These are phyloP conservation scores for Microcebus ravelobensis DNA, from an alignment of 2,113 vertebrate species.

Conservation along the genomic window DNA sequence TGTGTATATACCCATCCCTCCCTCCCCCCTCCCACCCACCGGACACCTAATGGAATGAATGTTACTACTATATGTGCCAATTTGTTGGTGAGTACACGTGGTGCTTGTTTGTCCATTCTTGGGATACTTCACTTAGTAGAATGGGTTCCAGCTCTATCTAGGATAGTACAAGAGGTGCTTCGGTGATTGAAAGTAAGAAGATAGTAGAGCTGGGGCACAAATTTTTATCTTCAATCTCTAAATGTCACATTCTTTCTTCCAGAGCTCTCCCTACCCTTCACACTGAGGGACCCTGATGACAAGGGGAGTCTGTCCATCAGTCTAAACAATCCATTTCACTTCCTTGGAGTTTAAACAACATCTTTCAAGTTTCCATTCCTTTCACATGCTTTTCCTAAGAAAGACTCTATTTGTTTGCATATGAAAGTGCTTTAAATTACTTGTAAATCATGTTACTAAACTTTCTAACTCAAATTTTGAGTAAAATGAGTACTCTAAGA, in stretches of 20 bases:
- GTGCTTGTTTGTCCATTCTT: too few species aligned
- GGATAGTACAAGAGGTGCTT: background rate
- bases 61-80: too few species aligned
- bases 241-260: background rate
- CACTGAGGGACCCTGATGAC: background rate
- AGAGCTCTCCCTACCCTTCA: background rate
- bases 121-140: too few species aligned
- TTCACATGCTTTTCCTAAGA: background rate
- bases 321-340: background rate
- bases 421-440: background rate
- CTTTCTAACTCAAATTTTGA: background rate
- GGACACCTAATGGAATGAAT: too few species aligned
- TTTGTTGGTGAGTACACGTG: too few species aligned
- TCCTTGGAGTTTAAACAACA: background rate
- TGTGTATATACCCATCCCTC: too few species aligned
- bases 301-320: background rate
- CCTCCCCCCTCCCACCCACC: too few species aligned
- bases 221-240: background rate
- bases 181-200: background rate
- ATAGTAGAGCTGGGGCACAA: background rate
- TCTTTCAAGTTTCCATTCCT: conserved; percentile 1
- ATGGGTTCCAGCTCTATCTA: too few species aligned
- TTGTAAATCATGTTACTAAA: background rate
- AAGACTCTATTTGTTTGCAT: background rate
- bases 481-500: background rate